Evolutionary conservation across 1,140 invertebrate genomes (phyloP).

Genomic region (Bombus impatiens): DNA sequence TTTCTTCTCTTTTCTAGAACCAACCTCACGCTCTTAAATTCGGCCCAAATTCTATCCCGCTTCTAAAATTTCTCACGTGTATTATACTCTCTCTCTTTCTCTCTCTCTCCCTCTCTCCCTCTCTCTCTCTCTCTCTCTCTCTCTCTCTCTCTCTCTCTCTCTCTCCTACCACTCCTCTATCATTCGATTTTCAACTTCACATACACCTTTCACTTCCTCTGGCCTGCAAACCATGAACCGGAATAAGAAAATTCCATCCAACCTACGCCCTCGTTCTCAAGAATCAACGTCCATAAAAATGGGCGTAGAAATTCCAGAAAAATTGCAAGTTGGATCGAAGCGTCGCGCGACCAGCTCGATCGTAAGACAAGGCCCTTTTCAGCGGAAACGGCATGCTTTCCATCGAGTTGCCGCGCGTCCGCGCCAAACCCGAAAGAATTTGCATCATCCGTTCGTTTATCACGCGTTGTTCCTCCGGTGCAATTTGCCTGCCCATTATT

Average conservation of each 20-base stretch:
- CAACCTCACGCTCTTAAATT: neutral
- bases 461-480: conserved; percentile 41
- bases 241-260: neutral
- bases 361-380: conserved; percentile 4
- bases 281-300: neutral
- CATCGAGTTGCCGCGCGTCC: conserved; percentile 8
- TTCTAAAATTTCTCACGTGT: conserved; percentile 15
- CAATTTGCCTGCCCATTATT: conserved; percentile 66
- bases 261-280: too few relatives aligned
- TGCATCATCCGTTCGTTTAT: conserved; percentile 54
- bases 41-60: neutral
- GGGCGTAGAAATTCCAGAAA: neutral
- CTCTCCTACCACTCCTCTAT: neutral
- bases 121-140: too few relatives aligned
- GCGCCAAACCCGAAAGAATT: conserved; percentile 44
- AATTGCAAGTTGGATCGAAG: neutral
- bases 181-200: neutral
- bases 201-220: neutral
- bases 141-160: too few relatives aligned
- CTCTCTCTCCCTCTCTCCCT: neutral
- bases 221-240: neutral
- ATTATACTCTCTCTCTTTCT: neutral
- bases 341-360: neutral
- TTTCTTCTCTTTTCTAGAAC: too few relatives aligned
- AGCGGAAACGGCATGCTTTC: conserved; percentile 10